Percentiles rank a stretch among this genome's conserved stretches.
phyloP scores from a whole-genome alignment of 2,888 invertebrate species.

The Mesopsocus fuscifrons region DNA sequence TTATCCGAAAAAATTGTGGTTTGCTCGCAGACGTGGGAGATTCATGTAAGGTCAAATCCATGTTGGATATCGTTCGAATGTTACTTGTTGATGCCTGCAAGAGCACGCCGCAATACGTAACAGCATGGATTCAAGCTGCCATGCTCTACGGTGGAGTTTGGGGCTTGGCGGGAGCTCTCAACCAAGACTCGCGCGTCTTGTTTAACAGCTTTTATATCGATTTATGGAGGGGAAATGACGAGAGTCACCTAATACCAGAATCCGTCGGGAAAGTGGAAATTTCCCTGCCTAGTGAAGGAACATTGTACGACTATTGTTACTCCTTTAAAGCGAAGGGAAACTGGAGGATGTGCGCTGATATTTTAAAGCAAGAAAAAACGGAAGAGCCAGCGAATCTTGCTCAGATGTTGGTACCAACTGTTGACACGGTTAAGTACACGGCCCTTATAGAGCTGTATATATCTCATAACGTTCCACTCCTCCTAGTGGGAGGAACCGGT shows the following conservation, averaged over 20 bases:
- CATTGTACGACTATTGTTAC: constrained; percentile 65
- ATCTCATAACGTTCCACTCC: constrained; percentile 41
- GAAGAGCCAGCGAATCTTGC: constrained; percentile 24
- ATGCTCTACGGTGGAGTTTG: constrained; percentile 58
- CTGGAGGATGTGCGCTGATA: constrained; percentile 76
- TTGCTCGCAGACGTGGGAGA: constrained; percentile 48
- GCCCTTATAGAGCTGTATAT: constrained; percentile 56
- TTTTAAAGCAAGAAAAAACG: constrained; percentile 42
- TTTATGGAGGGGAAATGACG: constrained; percentile 28
- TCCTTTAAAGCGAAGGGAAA: constrained; percentile 62
- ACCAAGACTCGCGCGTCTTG: constrained; percentile 42
- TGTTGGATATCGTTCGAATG: constrained; percentile 59
- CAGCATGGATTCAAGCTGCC: constrained; percentile 58
- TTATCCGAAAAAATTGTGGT: constrained; percentile 46
- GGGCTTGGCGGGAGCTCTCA: constrained; percentile 69
- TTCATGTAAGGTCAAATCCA: constrained; percentile 47
- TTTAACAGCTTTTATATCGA: constrained; percentile 43
- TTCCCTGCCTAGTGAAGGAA: constrained; percentile 54
- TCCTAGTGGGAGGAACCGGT: constrained; percentile 67
- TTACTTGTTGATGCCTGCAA: constrained; percentile 49
- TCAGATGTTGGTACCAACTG: constrained; percentile 65
- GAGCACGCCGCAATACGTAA: background rate
- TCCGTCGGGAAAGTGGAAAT: constrained; percentile 49
- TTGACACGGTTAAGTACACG: constrained; percentile 67
- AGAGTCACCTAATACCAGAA: constrained; percentile 31